phyloP scores from a whole-genome alignment of 2,113 vertebrate species.

The Chrysochloris asiatica region DNA sequence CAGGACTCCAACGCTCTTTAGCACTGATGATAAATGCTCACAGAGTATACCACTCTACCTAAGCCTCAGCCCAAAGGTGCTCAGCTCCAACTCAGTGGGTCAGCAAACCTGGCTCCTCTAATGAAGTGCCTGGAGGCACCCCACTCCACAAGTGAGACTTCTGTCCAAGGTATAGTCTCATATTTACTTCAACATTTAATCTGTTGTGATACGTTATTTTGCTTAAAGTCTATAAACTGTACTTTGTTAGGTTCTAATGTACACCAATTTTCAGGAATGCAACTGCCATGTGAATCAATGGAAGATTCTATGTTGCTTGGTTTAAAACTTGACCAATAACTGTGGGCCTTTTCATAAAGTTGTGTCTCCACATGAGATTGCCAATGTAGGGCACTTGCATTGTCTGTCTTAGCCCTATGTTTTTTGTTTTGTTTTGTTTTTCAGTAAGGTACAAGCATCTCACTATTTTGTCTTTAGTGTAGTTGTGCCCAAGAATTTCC shows the following conservation, averaged over 20 bases:
- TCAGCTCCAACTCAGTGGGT: too few species aligned
- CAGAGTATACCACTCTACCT: too few species aligned
- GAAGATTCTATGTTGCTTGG: background rate
- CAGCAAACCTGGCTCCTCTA: too few species aligned
- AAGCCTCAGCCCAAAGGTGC: too few species aligned
- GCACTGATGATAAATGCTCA: too few species aligned
- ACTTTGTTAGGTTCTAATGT: too few species aligned
- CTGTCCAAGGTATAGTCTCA: too few species aligned
- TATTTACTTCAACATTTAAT: background rate
- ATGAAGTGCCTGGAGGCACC: too few species aligned
- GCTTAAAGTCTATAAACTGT: background rate
- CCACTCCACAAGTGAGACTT: too few species aligned
- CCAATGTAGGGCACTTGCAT: background rate
- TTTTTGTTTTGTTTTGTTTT: background rate
- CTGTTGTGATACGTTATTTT: conserved; percentile 5
- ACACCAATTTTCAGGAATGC: background rate
- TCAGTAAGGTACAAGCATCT: background rate
- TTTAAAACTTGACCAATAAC: conserved; percentile 33
- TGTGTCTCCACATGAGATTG: background rate
- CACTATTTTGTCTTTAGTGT: background rate
- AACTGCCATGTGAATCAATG: background rate
- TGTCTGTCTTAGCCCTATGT: background rate
- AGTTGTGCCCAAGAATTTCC: background rate
- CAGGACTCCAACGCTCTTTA: too few species aligned
- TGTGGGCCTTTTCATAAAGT: background rate